Evolutionary conservation across 2,113 vertebrate species (phyloP), one percentile per base, ranked within the genome.

Genomic region (Trogon melanurus): DNA sequence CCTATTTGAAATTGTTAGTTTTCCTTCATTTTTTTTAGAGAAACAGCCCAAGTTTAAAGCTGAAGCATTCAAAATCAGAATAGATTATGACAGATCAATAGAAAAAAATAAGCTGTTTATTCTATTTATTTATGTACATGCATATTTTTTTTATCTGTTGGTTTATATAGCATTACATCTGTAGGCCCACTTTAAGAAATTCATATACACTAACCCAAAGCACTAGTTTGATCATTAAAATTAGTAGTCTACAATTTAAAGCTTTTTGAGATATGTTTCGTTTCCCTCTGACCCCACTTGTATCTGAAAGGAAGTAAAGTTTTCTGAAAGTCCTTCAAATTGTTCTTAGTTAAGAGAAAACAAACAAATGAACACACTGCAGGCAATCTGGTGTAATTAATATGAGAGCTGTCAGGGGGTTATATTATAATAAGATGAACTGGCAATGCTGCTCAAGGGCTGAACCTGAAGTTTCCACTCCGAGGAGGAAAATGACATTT

Each of bases 341-440:
- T 64, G 47, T 70, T 93, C 56, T 92, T 85, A 69, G 80, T 88
- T 69, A 84, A 88, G 54, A 96, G 75, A 65, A 93, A 96, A 65
- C 64, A 94, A 94, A 58, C 50, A 96, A 80, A 83, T 41, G 30
- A 97, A 60, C 54, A 89, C 82, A 85, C 93, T 78, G 84, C 53
- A 86, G 91, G 79, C 79, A 97, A 93, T 95, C 93, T 96, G 85
- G 30, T 87, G 74, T 93, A 95, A 97, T 97, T 98, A 97, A 96
- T 93, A 85, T 48, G 61, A 96, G 74, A 95, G 73, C 92, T 96
- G 90, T 97, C 96, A 85, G 80, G 79, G 70, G 92, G 21, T 29
- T 50, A 69, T 79, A 58, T 96, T 73, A 53, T 85, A 94, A 93
- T 92, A 93, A 93, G 76, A 86, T 65, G 81, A 95, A 93, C 50